phyloP scores from a whole-genome alignment of 1,140 invertebrate species.

The Lepidostoma basale region DNA sequence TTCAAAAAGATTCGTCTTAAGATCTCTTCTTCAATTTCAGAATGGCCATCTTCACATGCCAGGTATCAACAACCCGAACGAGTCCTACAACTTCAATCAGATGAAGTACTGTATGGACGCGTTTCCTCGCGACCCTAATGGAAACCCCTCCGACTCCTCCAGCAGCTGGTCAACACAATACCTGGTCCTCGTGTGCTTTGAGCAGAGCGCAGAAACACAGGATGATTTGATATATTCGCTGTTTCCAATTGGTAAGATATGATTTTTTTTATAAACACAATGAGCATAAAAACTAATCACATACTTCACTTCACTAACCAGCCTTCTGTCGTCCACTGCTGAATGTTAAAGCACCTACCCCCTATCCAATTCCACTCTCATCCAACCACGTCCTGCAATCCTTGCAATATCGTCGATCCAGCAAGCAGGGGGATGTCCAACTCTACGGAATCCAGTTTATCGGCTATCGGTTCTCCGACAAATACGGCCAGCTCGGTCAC shows the following conservation, averaged over 20 bases:
- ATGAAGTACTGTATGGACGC: constrained; percentile 31
- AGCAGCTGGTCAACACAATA: constrained; percentile 17
- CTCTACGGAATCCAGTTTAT: too few relatives aligned
- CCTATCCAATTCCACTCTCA: too few relatives aligned
- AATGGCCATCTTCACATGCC: constrained; percentile 10
- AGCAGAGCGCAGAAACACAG: not conserved
- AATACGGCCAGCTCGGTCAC: too few relatives aligned
- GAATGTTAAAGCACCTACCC: too few relatives aligned
- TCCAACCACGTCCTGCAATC: too few relatives aligned
- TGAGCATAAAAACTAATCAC: not conserved
- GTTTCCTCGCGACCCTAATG: not conserved
- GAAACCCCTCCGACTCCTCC: not conserved
- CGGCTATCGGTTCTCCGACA: too few relatives aligned
- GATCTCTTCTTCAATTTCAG: not conserved
- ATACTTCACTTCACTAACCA: too few relatives aligned
- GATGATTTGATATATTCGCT: not conserved
- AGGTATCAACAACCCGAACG: not conserved
- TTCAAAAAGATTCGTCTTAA: too few relatives aligned
- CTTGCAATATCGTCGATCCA: too few relatives aligned
- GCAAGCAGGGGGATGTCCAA: too few relatives aligned
- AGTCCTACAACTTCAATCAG: not conserved
- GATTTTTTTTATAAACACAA: too few relatives aligned
- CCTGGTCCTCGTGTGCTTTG: constrained; percentile 22
- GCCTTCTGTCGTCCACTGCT: too few relatives aligned
- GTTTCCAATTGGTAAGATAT: constrained; percentile 20